These are phyloP conservation scores for Hipparchia sbordonii DNA, from an alignment of 2,888 invertebrate genomes.

Conservation along the genomic window DNA sequence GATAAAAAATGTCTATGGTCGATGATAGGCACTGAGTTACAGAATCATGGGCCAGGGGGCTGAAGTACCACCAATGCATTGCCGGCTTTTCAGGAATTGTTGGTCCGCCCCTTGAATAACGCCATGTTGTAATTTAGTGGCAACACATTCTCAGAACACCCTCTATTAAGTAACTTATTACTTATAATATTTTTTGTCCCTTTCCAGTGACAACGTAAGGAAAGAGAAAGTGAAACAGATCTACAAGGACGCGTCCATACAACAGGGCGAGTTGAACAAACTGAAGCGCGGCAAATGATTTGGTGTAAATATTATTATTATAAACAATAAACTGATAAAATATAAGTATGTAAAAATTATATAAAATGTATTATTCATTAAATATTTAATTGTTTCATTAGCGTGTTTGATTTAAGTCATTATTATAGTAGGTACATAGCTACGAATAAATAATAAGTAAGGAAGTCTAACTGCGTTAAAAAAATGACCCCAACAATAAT, in stretches of 20 bases:
- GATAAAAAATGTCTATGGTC: too few relatives aligned
- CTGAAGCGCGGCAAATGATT: slow-evolving; percentile 83
- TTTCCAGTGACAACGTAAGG: slow-evolving; percentile 89
- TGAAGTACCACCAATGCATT: too few relatives aligned
- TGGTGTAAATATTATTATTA: not conserved
- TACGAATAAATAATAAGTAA: too few relatives aligned
- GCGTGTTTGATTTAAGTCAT: not conserved
- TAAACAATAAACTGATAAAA: slow-evolving; percentile 3
- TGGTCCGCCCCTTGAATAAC: too few relatives aligned
- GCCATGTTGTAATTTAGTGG: too few relatives aligned
- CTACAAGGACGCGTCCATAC: slow-evolving; percentile 89
- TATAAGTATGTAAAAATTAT: not conserved
- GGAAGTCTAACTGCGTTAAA: too few relatives aligned
- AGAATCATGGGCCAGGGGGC: too few relatives aligned
- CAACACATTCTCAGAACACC: too few relatives aligned
- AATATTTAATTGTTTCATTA: not conserved
- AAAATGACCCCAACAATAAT: too few relatives aligned
- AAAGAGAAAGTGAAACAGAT: slow-evolving; percentile 93
- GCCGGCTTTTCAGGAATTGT: too few relatives aligned
- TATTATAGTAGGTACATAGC: too few relatives aligned
- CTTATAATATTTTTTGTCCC: not conserved
- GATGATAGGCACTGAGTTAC: too few relatives aligned
- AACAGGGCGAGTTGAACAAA: slow-evolving; percentile 92
- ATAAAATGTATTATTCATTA: not conserved
- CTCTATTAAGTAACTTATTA: not conserved